Conservation (phyloP, 2,888 invertebrate genomes). For the Orchesella flavescens region DNA sequence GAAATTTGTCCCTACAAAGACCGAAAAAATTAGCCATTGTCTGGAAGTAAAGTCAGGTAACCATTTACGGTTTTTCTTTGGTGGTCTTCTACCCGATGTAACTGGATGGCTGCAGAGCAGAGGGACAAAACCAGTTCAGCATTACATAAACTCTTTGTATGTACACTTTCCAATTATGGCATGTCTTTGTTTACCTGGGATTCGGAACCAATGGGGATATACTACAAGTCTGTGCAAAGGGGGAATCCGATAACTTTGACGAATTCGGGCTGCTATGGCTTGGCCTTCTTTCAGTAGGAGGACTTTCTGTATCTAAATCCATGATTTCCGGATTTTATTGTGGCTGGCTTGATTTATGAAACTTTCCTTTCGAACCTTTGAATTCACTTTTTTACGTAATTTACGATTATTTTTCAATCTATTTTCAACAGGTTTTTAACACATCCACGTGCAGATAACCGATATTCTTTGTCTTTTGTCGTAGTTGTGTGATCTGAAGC, state of each 20-base stretch:
- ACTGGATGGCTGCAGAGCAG: background rate
- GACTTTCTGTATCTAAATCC: background rate
- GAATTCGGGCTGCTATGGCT: conserved; percentile 54
- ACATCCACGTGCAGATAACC: background rate
- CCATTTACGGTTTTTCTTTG: conserved; percentile 13
- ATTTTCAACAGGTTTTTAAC: no score
- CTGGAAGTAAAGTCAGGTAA: conserved; percentile 32
- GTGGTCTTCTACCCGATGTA: background rate
- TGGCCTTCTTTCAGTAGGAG: conserved; percentile 7
- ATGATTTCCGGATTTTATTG: background rate
- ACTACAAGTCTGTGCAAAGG: conserved; percentile 42
- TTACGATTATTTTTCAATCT: no score
- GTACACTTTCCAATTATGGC: background rate
- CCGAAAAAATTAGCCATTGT: conserved; percentile 60
- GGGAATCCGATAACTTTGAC: conserved; percentile 43
- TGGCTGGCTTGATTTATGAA: no score
- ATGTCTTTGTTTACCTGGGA: background rate
- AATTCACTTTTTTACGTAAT: background rate
- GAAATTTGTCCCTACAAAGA: conserved; percentile 58
- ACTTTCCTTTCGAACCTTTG: no score
- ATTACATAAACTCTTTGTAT: background rate
- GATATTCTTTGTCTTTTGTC: conserved; percentile 38
- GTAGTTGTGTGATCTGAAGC: background rate
- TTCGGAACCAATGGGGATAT: conserved; percentile 46
- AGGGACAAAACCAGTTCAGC: background rate